Percentiles rank a stretch among this genome's conserved stretches.
These are phyloP conservation scores for Macroteleia sp. DNA, from an alignment of 2,888 invertebrate species.

Conservation along the genomic window DNA sequence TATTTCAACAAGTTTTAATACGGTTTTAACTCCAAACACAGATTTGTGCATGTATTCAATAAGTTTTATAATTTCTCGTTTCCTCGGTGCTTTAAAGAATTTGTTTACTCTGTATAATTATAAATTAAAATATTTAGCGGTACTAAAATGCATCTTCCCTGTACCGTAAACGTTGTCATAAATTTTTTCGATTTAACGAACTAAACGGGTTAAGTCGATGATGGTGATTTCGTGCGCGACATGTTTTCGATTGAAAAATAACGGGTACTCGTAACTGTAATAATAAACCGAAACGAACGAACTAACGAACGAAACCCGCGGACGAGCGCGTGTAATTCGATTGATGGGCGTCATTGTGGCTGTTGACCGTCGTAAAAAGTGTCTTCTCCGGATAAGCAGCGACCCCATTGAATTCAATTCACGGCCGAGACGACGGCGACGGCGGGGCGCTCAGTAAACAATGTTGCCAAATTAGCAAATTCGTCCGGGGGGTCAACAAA, in stretches of 20 bases:
- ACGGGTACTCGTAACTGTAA: conserved; percentile 24
- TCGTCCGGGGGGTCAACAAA: conserved; percentile 56
- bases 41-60: too few relatives aligned
- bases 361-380: conserved; percentile 59
- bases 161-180: too few relatives aligned
- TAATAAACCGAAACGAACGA: conserved; percentile 42
- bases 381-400: conserved; percentile 54
- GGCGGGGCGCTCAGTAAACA: conserved; percentile 45
- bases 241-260: conserved; percentile 25
- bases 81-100: too few relatives aligned
- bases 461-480: conserved; percentile 56
- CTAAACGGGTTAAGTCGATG: conserved; percentile 18
- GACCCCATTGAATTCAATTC: conserved; percentile 57
- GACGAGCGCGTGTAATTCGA: conserved; percentile 46
- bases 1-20: too few relatives aligned
- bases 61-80: too few relatives aligned
- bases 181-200: too few relatives aligned
- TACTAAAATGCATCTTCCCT: too few relatives aligned
- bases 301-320: conserved; percentile 7
- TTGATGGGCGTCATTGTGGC: conserved; percentile 45
- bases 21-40: too few relatives aligned
- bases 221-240: not conserved
- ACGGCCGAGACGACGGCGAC: conserved; percentile 31
- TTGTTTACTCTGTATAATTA: too few relatives aligned
- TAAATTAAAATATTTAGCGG: too few relatives aligned